Percentiles rank a stretch among this genome's conserved stretches.
Conservation (phyloP, 2,797 vertebrate genomes). For the Falco concolor region DNA sequence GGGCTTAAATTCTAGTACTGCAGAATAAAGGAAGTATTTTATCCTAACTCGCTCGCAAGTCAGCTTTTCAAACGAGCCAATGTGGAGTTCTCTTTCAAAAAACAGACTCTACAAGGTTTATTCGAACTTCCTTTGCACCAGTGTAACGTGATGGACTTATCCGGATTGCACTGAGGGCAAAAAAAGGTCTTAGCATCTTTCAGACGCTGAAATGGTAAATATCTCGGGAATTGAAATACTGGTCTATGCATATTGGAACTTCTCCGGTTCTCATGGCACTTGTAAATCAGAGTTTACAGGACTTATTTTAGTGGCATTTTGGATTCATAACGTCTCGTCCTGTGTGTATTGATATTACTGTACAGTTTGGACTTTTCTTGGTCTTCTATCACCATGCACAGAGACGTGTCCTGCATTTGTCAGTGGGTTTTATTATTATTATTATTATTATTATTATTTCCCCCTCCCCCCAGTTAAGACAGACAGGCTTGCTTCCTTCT, state of each 20-base stretch:
- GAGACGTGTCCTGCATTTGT: neutral
- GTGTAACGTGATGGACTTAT: neutral
- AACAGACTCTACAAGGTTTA: neutral
- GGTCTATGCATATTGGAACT: neutral
- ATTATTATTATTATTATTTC: neutral
- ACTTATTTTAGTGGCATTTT: neutral
- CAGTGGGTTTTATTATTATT: neutral
- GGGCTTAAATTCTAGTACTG: conserved; percentile 44
- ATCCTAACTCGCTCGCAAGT: neutral
- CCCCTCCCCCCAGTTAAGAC: neutral
- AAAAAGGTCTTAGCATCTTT: neutral
- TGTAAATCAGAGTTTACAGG: neutral
- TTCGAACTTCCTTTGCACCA: neutral
- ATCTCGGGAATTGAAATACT: neutral
- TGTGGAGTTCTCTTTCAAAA: neutral
- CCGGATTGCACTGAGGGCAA: neutral
- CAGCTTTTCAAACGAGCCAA: neutral
- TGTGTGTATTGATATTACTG: neutral
- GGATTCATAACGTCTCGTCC: neutral
- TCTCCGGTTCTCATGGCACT: neutral
- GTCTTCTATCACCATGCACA: neutral
- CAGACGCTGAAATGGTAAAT: neutral
- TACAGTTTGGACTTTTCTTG: neutral
- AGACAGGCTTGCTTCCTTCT: neutral
- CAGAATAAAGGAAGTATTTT: neutral